Conservation (phyloP, 2,888 invertebrate genomes). For the Micropterix aruncella region DNA sequence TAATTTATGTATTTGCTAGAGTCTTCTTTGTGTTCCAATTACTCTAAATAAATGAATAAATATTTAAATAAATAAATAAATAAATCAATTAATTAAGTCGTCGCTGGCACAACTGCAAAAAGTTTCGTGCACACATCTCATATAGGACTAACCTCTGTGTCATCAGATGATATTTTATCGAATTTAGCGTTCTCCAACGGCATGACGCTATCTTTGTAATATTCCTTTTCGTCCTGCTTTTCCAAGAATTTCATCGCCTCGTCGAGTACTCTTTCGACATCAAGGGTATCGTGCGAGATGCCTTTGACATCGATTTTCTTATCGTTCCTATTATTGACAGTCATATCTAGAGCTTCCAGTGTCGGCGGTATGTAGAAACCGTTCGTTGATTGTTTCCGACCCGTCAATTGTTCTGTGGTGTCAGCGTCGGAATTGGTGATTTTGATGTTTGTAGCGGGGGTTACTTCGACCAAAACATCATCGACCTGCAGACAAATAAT, state of each 20-base stretch:
- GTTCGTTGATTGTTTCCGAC: conserved; percentile 8
- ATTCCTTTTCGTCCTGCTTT: conserved; percentile 35
- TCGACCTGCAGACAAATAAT: too few species aligned
- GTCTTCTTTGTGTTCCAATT: too few species aligned
- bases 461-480: background rate
- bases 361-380: conserved; percentile 22
- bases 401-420: conserved; percentile 8
- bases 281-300: background rate
- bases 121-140: too few species aligned
- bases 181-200: too few species aligned
- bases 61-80: too few species aligned
- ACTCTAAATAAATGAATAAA: too few species aligned
- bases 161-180: too few species aligned
- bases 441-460: background rate
- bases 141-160: too few species aligned
- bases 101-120: too few species aligned
- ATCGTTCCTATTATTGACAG: conserved; percentile 5
- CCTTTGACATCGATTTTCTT: conserved; percentile 2
- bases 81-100: too few species aligned
- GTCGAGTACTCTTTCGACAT: conserved; percentile 35
- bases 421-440: conserved; percentile 1
- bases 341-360: conserved; percentile 24
- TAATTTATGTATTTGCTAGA: too few species aligned
- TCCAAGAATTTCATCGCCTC: conserved; percentile 39
- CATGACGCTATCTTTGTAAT: conserved; percentile 14